Evolutionary conservation across 2,797 vertebrate genomes (phyloP).

Genomic region (Rhinophrynus dorsalis): DNA sequence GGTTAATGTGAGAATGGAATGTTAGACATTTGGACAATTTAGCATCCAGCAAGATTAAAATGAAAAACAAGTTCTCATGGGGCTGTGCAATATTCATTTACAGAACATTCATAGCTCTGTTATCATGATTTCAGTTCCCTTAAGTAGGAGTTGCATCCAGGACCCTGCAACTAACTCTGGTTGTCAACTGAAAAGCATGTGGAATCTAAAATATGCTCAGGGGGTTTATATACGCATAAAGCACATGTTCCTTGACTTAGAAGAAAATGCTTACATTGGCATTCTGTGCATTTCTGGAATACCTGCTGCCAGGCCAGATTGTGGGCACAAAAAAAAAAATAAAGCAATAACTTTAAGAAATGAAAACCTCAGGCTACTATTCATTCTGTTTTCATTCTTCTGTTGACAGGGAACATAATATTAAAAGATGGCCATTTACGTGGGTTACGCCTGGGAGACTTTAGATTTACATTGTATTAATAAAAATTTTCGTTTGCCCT

Average conservation of each 20-base stretch:
- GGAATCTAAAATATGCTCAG: constrained; percentile 38
- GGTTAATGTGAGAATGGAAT: constrained; percentile 7
- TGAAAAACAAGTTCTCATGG: not conserved
- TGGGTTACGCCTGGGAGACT: not conserved
- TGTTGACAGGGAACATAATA: constrained; percentile 28
- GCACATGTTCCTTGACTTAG: constrained; percentile 32
- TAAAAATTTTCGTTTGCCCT: constrained; percentile 10
- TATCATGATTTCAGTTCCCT: constrained; percentile 10
- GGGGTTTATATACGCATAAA: constrained; percentile 26
- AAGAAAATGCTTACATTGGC: constrained; percentile 44
- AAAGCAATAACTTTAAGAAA: constrained; percentile 38
- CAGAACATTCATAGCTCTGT: constrained; percentile 3
- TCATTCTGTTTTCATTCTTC: constrained; percentile 28
- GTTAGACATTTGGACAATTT: constrained; percentile 4
- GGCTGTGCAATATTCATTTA: not conserved
- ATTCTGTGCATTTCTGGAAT: constrained; percentile 32
- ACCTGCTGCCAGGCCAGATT: constrained; percentile 40
- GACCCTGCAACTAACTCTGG: constrained; percentile 11
- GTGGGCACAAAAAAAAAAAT: constrained; percentile 20
- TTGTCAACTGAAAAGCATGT: constrained; percentile 19
- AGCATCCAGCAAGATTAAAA: constrained; percentile 4
- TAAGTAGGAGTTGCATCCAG: constrained; percentile 29
- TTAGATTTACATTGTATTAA: constrained; percentile 14
- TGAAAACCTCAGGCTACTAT: constrained; percentile 26
- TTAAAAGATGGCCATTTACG: constrained; percentile 31